Evolutionary conservation across 2,888 invertebrate species (phyloP).

Genomic region (Girardia tigrina): DNA sequence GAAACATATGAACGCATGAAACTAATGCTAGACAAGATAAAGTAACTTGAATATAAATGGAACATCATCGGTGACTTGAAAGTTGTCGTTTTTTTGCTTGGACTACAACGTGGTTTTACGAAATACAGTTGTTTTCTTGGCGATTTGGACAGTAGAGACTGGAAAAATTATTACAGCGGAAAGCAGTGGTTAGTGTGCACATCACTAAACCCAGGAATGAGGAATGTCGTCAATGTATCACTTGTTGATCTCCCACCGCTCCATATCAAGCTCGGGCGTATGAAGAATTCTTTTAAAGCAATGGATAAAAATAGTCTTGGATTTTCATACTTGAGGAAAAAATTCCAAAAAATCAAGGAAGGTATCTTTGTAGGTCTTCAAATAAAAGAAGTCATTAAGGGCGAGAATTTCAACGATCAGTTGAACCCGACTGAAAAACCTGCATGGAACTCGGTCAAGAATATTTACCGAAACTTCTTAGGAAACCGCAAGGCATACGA

Average conservation of each 20-base stretch:
- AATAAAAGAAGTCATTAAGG: neutral
- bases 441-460: slow-evolving; percentile 2
- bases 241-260: slow-evolving; percentile 16
- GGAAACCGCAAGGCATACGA: slow-evolving; percentile 6
- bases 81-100: slow-evolving; percentile 24
- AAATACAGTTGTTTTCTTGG: slow-evolving; percentile 4
- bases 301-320: slow-evolving; percentile 25
- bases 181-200: no score
- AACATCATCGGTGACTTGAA: slow-evolving; percentile 14
- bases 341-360: slow-evolving; percentile 23
- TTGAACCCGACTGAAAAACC: neutral
- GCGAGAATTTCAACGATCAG: neutral
- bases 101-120: slow-evolving; percentile 25
- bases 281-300: slow-evolving; percentile 10
- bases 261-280: slow-evolving; percentile 20
- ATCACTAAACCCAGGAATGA: no score
- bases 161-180: neutral
- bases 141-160: neutral
- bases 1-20: no score
- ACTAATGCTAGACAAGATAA: no score
- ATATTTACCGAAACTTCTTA: neutral
- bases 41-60: no score
- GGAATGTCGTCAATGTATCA: neutral
- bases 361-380: slow-evolving; percentile 13
- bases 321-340: neutral